Evolutionary conservation across 1,140 invertebrate species (phyloP).

Genomic region (Pogonus chalceus): DNA sequence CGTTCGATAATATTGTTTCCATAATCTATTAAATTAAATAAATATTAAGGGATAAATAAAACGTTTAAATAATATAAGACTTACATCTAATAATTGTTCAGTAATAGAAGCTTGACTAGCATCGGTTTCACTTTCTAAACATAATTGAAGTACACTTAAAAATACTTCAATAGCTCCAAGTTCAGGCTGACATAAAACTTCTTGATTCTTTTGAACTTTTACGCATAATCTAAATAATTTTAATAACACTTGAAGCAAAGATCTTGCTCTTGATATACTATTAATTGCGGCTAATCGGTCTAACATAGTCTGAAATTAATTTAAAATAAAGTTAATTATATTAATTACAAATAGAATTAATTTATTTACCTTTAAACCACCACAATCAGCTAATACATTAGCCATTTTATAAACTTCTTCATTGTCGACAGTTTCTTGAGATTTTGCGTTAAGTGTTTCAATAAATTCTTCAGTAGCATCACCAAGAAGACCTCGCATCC

Average conservation of each 20-base stretch:
- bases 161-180: slow-evolving; percentile 58
- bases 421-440: slow-evolving; percentile 83
- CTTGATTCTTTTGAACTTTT: slow-evolving; percentile 63
- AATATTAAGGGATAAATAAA: not conserved
- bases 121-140: slow-evolving; percentile 50
- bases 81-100: slow-evolving; percentile 69
- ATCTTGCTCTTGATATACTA: slow-evolving; percentile 61
- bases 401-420: slow-evolving; percentile 84
- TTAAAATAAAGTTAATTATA: slow-evolving; percentile 9
- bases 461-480: slow-evolving; percentile 98
- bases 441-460: slow-evolving; percentile 82
- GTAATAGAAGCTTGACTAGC: slow-evolving; percentile 59
- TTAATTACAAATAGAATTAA: not conserved
- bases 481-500: slow-evolving; percentile 92
- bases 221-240: slow-evolving; percentile 77
- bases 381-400: slow-evolving; percentile 65
- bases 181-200: slow-evolving; percentile 57
- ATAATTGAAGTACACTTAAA: slow-evolving; percentile 56
- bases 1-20: slow-evolving; percentile 85
- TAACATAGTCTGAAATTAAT: slow-evolving; percentile 50
- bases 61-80: slow-evolving; percentile 14
- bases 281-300: slow-evolving; percentile 55
- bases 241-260: slow-evolving; percentile 71
- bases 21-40: slow-evolving; percentile 55
- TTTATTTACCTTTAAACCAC: slow-evolving; percentile 66